phyloP scores from a whole-genome alignment of 2,113 vertebrate genomes.

The Narcine bancroftii region DNA sequence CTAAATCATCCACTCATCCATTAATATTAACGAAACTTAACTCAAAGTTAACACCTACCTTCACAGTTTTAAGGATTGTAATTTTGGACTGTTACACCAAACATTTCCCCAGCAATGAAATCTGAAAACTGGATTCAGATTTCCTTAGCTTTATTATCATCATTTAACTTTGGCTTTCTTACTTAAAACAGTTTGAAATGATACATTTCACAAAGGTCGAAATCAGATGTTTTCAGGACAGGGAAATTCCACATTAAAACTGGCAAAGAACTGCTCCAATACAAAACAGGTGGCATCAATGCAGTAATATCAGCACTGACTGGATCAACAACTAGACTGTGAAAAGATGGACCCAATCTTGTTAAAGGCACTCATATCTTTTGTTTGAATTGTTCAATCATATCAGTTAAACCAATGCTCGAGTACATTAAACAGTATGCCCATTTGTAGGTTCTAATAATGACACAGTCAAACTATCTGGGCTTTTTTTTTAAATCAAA shows the following conservation, averaged over 20 bases:
- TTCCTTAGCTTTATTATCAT: slow-evolving; percentile 27
- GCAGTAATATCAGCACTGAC: not conserved
- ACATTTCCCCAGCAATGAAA: slow-evolving; percentile 14
- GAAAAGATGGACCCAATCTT: not conserved
- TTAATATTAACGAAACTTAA: not conserved
- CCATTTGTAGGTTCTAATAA: not conserved
- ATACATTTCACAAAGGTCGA: slow-evolving; percentile 21
- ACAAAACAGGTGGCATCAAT: not conserved
- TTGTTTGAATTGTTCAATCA: not conserved
- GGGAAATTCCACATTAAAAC: not conserved
- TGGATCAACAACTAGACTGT: not conserved
- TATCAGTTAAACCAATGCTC: not conserved
- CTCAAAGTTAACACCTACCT: slow-evolving; percentile 31
- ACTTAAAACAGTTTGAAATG: slow-evolving; percentile 35
- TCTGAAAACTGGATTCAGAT: not conserved
- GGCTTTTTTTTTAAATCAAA: not conserved
- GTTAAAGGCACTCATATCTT: slow-evolving; percentile 35
- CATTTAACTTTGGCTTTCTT: slow-evolving; percentile 33
- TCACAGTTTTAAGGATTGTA: slow-evolving; percentile 30
- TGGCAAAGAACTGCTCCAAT: not conserved
- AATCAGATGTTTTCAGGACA: not conserved
- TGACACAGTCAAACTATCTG: not conserved
- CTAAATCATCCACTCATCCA: slow-evolving; percentile 12
- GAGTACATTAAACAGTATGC: not conserved
- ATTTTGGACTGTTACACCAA: slow-evolving; percentile 10